phyloP scores from a whole-genome alignment of 2,797 vertebrate species.

The Decapterus maruadsi region DNA sequence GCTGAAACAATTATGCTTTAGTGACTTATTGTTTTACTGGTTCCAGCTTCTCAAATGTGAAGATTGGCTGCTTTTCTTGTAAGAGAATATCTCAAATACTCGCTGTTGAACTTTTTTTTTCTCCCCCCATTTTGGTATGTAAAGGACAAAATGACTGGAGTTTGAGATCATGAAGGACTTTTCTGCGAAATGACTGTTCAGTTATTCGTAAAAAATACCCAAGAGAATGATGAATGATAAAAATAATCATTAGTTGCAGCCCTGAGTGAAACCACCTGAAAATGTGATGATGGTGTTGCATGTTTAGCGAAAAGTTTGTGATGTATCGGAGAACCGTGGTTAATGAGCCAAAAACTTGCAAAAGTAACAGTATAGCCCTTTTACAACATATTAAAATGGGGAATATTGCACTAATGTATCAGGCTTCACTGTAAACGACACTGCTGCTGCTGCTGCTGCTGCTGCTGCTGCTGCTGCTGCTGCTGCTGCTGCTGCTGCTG shows the following conservation, averaged over 20 bases:
- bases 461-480: constrained; percentile 16
- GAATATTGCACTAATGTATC: constrained; percentile 32
- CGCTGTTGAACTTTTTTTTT: background rate
- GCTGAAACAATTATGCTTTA: background rate
- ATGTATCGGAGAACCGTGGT: background rate
- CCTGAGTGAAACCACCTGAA: background rate
- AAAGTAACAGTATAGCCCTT: constrained; percentile 6
- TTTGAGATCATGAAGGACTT: background rate
- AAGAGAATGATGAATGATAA: background rate
- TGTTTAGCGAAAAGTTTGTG: background rate
- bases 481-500: constrained; percentile 5
- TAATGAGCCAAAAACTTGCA: constrained; percentile 2
- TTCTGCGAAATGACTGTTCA: background rate
- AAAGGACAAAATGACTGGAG: background rate
- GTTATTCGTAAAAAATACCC: background rate
- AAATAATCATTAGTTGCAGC: background rate
- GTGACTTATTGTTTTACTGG: background rate
- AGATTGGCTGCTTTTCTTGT: background rate
- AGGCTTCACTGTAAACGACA: constrained; percentile 30
- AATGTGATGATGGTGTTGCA: background rate
- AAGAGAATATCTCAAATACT: background rate
- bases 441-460: constrained; percentile 11
- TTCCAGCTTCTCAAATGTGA: background rate
- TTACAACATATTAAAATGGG: constrained; percentile 14
- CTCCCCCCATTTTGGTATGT: background rate